Conservation (phyloP, 2,888 invertebrate genomes). For the Spilosoma lubricipeda region DNA sequence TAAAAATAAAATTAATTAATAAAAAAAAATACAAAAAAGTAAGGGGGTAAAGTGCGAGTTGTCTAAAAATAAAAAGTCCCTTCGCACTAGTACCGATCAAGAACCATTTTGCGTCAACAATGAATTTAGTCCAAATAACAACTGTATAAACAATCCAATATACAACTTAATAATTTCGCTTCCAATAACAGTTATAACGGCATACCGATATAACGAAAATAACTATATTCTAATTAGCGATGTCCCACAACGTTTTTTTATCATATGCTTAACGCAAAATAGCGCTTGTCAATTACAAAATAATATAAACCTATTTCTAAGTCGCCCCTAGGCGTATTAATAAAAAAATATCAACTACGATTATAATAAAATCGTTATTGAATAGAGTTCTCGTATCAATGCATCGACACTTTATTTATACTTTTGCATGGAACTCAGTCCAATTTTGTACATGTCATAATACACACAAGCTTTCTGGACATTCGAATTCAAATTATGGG, state of each 20-base stretch:
- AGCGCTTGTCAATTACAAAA: conserved; percentile 10
- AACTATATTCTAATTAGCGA: background rate
- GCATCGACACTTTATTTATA: background rate
- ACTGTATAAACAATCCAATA: background rate
- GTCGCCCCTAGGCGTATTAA: conserved; percentile 20
- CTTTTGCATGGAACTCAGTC: conserved; percentile 15
- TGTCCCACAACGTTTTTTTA: background rate
- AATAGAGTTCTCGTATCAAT: background rate
- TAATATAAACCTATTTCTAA: conserved; percentile 20
- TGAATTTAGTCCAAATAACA: background rate
- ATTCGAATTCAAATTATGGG: background rate
- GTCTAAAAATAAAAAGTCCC: conserved; percentile 12
- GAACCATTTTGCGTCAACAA: conserved; percentile 11
- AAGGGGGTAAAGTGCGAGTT: background rate
- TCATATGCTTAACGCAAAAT: conserved; percentile 7
- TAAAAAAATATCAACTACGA: conserved; percentile 26
- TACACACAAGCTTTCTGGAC: background rate
- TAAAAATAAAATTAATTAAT: background rate
- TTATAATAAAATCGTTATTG: conserved; percentile 10
- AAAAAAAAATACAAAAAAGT: conserved; percentile 13
- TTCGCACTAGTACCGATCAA: conserved; percentile 3
- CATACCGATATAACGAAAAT: background rate
- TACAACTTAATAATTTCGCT: background rate
- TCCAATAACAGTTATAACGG: background rate
- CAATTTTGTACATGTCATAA: background rate